A percentile compares a stretch with the other conserved stretches of the same genome.
phyloP scores from a whole-genome alignment of 2,797 vertebrate genomes.

The Coluber constrictor region DNA sequence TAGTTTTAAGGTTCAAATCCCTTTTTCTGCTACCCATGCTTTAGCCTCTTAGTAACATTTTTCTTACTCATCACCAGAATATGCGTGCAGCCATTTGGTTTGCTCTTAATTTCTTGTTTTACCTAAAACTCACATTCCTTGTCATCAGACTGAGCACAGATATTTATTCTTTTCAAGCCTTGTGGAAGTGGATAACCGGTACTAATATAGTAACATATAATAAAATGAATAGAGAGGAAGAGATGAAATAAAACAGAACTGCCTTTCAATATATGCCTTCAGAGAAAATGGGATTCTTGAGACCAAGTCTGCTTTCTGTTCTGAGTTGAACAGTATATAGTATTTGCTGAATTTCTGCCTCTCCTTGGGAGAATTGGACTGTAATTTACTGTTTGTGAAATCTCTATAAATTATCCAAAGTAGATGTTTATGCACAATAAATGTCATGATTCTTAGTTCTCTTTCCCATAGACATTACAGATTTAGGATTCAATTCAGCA shows the following conservation, averaged over 20 bases:
- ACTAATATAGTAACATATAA: background rate
- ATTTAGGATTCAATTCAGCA: background rate
- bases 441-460: slow-evolving; percentile 1
- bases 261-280: background rate
- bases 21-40: background rate
- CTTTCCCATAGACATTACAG: background rate
- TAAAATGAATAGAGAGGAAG: background rate
- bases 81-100: background rate
- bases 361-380: slow-evolving; percentile 1
- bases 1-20: background rate
- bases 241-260: background rate
- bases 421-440: slow-evolving; percentile 23
- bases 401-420: slow-evolving; percentile 19
- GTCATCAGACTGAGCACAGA: background rate
- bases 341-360: background rate
- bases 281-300: background rate
- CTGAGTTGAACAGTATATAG: background rate
- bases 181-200: background rate
- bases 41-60: background rate
- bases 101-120: background rate
- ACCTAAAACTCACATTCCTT: background rate
- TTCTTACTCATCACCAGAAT: background rate
- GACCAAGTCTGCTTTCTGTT: background rate
- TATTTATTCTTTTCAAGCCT: background rate
- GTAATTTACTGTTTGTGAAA: slow-evolving; percentile 16